These are phyloP conservation scores for Sturnira hondurensis DNA, from an alignment of 2,113 vertebrate species.

Conservation along the genomic window DNA sequence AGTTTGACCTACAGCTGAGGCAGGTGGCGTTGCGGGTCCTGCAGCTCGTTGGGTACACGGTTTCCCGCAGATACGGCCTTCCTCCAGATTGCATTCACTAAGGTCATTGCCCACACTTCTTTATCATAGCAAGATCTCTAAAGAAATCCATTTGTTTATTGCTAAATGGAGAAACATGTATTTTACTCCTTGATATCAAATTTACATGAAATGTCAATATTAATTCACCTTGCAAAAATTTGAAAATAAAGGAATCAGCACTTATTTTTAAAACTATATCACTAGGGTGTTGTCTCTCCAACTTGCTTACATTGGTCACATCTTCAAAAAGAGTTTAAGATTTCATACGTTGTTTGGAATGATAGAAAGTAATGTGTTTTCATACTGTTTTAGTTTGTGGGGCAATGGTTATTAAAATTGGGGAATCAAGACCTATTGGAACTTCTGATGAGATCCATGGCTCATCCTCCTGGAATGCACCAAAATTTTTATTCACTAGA, in stretches of 20 bases:
- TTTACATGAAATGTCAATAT: constrained; percentile 23
- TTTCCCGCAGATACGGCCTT: background rate
- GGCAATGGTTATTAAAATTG: background rate
- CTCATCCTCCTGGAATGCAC: background rate
- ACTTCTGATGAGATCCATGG: background rate
- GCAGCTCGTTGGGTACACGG: background rate
- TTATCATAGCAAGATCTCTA: constrained; percentile 2
- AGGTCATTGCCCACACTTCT: background rate
- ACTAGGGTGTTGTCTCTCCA: background rate
- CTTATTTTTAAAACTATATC: background rate
- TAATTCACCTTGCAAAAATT: background rate
- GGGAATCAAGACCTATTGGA: background rate
- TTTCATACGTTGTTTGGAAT: background rate
- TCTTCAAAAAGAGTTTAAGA: background rate
- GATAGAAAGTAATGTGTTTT: background rate
- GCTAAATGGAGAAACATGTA: background rate
- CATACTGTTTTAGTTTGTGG: background rate
- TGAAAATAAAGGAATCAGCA: background rate
- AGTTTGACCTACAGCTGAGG: background rate
- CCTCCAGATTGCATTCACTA: background rate
- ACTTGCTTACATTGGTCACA: background rate
- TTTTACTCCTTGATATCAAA: background rate
- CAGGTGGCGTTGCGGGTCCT: background rate
- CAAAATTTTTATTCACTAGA: background rate
- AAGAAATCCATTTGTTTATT: constrained; percentile 5